Evolutionary conservation across 2,888 invertebrate species (phyloP), one percentile per base, ranked within the genome.

Genomic region (Xylota sylvarum): DNA sequence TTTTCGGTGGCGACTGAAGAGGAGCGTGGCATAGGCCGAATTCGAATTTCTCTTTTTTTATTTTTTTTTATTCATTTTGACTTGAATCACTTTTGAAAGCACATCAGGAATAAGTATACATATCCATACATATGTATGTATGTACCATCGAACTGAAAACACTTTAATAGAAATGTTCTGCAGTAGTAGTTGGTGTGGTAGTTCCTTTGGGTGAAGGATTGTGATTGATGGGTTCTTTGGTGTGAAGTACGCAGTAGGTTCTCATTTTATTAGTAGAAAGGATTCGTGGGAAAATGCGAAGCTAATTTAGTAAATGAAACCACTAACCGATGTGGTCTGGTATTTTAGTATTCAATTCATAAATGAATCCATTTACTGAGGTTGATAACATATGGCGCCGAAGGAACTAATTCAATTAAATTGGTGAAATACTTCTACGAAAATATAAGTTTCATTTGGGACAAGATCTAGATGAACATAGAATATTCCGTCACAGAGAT

Each of bases 91-190:
- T 84, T 78, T 77, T 70, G 69, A 64, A 55, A 62, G 64, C 37
- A 52, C 81, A 58, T 40, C 56, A 78, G 60, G 9, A 82, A 27
- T 23, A 23, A 1, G 23, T 23, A 46, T 14, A n/a, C n/a, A n/a
- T n/a, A n/a, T n/a, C n/a, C n/a, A n/a, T n/a, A n/a, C n/a, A 27
- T 23, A 23, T 3, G 23, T 23, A 46, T 14, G 35, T 32, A 37
- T 14, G 37, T 69, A 32, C 30, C 58, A 83, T 72, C 60, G 43
- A 43, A 56, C 14, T 65, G 79, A 32, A 73, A 79, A 55, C 79
- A 79, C 82, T 86, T 86, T 86, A 82, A 86, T 82, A 82, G 82
- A 86, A 86, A 86, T 82, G 72, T 43, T 60, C 82, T 82, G 82
- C 86, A 50, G 86, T 72, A 82, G 86, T 86, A 77, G 82, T 78